Conservation (phyloP, 2,797 vertebrate species). For the Chromobotia macracanthus region DNA sequence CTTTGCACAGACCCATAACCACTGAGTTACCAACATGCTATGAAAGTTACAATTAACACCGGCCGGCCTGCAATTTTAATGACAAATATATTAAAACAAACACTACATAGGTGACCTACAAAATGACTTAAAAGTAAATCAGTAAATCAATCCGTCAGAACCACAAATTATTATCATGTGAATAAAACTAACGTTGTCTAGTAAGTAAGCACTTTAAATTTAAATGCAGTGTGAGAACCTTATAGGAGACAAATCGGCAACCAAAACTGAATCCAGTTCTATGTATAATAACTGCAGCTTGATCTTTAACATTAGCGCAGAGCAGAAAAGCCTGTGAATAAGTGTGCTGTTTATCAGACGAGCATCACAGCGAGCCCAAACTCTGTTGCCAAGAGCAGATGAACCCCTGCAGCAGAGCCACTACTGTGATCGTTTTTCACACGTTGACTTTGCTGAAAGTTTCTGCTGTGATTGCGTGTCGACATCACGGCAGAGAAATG, state of each 20-base stretch:
- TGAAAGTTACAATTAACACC: not conserved
- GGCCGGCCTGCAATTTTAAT: not conserved
- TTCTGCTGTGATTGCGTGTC: slow-evolving; percentile 15
- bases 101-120: too few species aligned
- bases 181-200: too few species aligned
- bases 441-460: not conserved
- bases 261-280: not conserved
- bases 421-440: slow-evolving; percentile 28
- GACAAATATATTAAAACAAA: not conserved
- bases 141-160: too few species aligned
- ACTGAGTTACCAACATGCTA: too few species aligned
- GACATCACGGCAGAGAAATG: slow-evolving; percentile 26
- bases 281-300: not conserved
- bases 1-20: too few species aligned
- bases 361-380: not conserved
- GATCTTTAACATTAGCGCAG: not conserved
- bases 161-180: too few species aligned
- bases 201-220: too few species aligned
- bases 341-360: slow-evolving; percentile 21
- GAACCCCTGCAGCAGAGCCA: slow-evolving; percentile 17
- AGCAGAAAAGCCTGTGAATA: not conserved
- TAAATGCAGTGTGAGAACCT: too few species aligned
- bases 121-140: too few species aligned
- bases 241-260: not conserved
- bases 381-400: slow-evolving; percentile 22